These are phyloP conservation scores for Mormyrops boulengeri DNA, from an alignment of 2,797 vertebrate species.

Conservation along the genomic window DNA sequence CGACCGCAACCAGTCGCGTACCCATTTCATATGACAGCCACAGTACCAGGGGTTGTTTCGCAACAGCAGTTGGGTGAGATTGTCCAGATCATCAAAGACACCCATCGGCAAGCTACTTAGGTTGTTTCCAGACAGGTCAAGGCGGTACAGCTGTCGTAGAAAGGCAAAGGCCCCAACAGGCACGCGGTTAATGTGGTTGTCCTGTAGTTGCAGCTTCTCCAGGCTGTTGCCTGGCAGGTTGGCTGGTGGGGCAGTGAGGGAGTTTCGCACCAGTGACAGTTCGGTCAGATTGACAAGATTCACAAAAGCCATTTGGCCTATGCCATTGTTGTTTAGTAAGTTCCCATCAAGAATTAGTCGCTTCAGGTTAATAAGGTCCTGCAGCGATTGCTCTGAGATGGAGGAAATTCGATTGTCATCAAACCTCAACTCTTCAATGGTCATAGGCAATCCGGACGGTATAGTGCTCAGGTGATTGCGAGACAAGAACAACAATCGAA, in stretches of 20 bases:
- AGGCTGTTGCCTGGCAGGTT: constrained; percentile 89
- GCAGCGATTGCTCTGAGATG: constrained; percentile 88
- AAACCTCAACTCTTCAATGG: constrained; percentile 94
- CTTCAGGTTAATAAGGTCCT: constrained; percentile 96
- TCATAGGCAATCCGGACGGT: constrained; percentile 89
- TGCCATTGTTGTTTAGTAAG: constrained; percentile 90
- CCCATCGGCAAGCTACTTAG: constrained; percentile 93
- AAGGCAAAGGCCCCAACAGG: constrained; percentile 88
- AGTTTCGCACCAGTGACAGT: constrained; percentile 92
- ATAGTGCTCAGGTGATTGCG: constrained; percentile 98
- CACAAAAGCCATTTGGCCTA: constrained; percentile 89
- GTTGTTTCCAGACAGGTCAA: constrained; percentile 98
- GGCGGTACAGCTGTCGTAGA: constrained; percentile 87
- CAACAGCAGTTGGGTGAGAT: constrained; percentile 92
- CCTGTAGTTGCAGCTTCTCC: constrained; percentile 94
- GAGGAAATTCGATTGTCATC: constrained; percentile 99
- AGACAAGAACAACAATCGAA: constrained; percentile 94
- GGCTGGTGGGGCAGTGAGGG: constrained; percentile 83
- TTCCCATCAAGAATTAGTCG: constrained; percentile 96
- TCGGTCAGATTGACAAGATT: constrained; percentile 94
- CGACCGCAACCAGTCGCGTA: constrained; percentile 90
- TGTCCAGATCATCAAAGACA: constrained; percentile 95
- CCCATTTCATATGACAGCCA: constrained; percentile 97
- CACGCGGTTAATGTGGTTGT: constrained; percentile 95
- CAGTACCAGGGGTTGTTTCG: constrained; percentile 99